A percentile compares a stretch with the other conserved stretches of the same genome.
These are phyloP conservation scores for Temnothorax rugatulus DNA, from an alignment of 2,888 invertebrate genomes.

Conservation along the genomic window DNA sequence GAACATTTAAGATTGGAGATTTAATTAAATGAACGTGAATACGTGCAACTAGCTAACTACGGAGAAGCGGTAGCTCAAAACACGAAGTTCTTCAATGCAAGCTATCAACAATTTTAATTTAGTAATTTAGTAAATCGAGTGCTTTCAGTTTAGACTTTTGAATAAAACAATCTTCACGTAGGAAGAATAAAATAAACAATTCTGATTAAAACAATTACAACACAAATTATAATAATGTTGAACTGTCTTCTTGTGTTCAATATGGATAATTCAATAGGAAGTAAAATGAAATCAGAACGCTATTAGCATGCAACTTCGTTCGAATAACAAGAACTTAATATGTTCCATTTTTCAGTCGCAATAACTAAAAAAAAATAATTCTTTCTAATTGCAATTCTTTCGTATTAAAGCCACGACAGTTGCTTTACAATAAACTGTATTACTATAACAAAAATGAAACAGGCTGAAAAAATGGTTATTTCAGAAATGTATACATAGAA, in stretches of 20 bases:
- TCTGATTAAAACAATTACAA: constrained; percentile 17
- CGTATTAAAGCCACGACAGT: background rate
- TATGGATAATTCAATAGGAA: background rate
- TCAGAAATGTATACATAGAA: background rate
- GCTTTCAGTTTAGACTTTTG: background rate
- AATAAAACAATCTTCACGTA: background rate
- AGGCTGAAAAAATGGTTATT: background rate
- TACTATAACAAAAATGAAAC: background rate
- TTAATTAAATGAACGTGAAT: constrained; percentile 32
- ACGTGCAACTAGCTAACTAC: background rate
- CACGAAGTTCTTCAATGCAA: background rate
- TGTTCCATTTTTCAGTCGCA: constrained; percentile 2
- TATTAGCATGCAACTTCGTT: constrained; percentile 1
- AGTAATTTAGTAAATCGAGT: background rate
- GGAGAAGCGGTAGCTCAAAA: background rate
- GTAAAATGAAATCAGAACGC: background rate
- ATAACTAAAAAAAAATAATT: constrained; percentile 27
- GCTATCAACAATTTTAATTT: constrained; percentile 34
- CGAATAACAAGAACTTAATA: constrained; percentile 26
- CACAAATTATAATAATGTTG: constrained; percentile 12
- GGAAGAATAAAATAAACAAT: constrained; percentile 28
- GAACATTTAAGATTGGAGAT: background rate
- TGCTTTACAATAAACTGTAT: background rate
- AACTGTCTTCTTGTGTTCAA: constrained; percentile 17
- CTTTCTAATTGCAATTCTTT: constrained; percentile 12